Conservation (phyloP, 2,797 vertebrate species). For the Echeneis naucrates region DNA sequence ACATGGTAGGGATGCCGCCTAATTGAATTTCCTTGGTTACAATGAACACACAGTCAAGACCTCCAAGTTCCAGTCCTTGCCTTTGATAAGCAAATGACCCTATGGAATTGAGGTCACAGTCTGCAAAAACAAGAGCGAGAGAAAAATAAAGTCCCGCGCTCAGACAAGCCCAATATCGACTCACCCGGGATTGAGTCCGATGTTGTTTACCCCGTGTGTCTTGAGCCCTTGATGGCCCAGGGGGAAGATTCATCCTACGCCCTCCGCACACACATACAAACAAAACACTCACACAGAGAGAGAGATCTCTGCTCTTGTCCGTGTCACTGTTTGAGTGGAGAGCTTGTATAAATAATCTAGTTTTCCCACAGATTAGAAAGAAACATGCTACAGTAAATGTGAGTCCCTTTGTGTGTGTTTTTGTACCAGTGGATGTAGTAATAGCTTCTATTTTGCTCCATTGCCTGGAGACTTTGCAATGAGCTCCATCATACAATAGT, state of each 20-base stretch:
- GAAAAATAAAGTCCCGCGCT: conserved; percentile 85
- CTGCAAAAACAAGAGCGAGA: conserved; percentile 87
- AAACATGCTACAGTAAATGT: conserved; percentile 37
- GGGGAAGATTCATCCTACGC: conserved; percentile 57
- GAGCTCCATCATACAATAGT: conserved; percentile 40
- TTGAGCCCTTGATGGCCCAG: conserved; percentile 70
- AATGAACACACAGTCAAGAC: conserved; percentile 87
- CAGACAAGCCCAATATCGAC: conserved; percentile 80
- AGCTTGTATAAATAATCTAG: conserved; percentile 70
- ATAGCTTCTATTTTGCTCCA: conserved; percentile 49
- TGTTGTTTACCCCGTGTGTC: conserved; percentile 78
- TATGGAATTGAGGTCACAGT: conserved; percentile 91
- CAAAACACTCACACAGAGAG: conserved; percentile 17
- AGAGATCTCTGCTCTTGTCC: conserved; percentile 32
- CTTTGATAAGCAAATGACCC: conserved; percentile 93
- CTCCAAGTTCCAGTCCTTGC: conserved; percentile 84
- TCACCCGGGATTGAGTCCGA: conserved; percentile 78
- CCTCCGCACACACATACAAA: not conserved
- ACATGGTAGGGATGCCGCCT: conserved; percentile 76
- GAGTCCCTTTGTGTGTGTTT: conserved; percentile 25
- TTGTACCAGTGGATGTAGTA: conserved; percentile 40
- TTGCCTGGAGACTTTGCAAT: conserved; percentile 45
- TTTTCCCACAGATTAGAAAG: conserved; percentile 40
- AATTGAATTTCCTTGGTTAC: conserved; percentile 92
- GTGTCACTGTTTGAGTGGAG: conserved; percentile 53